Evolutionary conservation across 2,797 vertebrate genomes (phyloP), one percentile per base, ranked within the genome.

Genomic region (Characodon lateralis): DNA sequence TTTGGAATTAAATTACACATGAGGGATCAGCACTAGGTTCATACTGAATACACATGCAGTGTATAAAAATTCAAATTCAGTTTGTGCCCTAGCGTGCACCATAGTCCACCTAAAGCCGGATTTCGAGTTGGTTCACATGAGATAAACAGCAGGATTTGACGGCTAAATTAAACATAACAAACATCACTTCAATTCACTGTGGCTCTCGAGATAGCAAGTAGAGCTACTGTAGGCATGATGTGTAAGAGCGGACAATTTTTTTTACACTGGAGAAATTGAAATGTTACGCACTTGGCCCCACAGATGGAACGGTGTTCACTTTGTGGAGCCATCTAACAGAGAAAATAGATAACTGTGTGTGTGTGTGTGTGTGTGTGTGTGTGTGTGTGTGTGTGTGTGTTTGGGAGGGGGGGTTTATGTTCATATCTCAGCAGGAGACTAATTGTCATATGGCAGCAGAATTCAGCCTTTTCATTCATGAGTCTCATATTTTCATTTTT

Each of bases 71-170:
- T 18, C 53, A 66, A 50, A 63, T 84, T 82, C 78, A 85, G 82
- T 81, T 83, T 86, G 61, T 59, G 39, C 71, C 31, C 20, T 68
- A 56, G 76, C 72, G 3, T 86, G 77, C 79, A 79, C 77, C 72
- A 80, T 79, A 80, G 50, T 86, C 80, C 56, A 89, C 80, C 71
- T 68, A 89, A 89, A 90, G 81, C 82, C 0, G 68, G 85, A 89
- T 92, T 92, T 91, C 83, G 89, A 85, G 70, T 88, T 80, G 83
- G 82, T 82, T 81, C 83, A 85, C 56, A 61, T 82, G 83, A 88
- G 87, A 89, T 90, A 90, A 89, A 89, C 78, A 88, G 76, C 71
- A 35, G 68, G 31, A 78, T 78, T 79, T 76, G 91, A 83, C 78
- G 73, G 72, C 81, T 80, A 83, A 84, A 90, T 90, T 79, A 84